phyloP scores from a whole-genome alignment of 2,113 vertebrate genomes.

The Pseudopipra pipra region DNA sequence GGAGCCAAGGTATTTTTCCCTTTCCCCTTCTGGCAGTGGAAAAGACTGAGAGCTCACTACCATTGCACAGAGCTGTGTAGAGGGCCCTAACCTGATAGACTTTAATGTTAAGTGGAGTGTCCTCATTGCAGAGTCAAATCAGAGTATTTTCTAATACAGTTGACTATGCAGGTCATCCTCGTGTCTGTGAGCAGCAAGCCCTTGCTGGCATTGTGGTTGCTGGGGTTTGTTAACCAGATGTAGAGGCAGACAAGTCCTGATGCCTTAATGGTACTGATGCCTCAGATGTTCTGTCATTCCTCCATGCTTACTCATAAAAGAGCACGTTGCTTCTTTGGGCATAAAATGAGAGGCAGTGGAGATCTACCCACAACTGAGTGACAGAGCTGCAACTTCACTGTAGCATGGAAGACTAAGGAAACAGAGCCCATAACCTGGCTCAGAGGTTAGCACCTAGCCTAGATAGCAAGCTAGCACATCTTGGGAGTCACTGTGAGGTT shows the following conservation, averaged over 20 bases:
- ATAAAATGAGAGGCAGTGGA: not conserved
- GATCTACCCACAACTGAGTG: not conserved
- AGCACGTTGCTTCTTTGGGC: not conserved
- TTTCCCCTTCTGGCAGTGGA: not conserved
- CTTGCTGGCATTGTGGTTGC: fast-evolving
- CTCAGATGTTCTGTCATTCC: not conserved
- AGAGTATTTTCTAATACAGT: not conserved
- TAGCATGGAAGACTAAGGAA: not conserved
- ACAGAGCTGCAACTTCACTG: not conserved
- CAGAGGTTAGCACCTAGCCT: not conserved
- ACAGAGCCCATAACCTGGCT: not conserved
- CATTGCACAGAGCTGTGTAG: not conserved
- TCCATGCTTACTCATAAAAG: not conserved
- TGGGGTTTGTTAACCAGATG: not conserved
- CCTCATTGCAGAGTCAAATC: not conserved
- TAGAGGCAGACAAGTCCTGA: not conserved
- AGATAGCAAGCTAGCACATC: not conserved
- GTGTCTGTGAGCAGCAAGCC: not conserved
- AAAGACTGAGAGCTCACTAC: not conserved
- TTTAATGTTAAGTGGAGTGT: not conserved
- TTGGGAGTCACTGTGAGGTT: not conserved
- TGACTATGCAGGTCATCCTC: not conserved
- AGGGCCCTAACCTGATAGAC: not conserved
- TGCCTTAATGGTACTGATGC: too few species aligned
- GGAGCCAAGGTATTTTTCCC: not conserved